A percentile compares a stretch with the other conserved stretches of the same genome.
Evolutionary conservation across 2,888 invertebrate species (phyloP).

Genomic region (Oithona nana): DNA sequence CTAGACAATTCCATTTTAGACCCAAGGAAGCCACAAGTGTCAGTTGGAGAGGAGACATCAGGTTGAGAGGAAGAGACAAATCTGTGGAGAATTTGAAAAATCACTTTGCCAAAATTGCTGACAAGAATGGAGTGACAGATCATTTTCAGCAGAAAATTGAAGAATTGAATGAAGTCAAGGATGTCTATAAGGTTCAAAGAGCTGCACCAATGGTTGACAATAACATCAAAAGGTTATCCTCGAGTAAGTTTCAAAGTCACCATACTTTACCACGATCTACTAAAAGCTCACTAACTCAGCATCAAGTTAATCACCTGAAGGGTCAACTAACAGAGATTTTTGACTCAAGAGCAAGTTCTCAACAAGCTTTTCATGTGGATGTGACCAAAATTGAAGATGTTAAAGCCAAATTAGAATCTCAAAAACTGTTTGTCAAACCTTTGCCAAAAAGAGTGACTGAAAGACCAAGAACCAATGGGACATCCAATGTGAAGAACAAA

Average conservation of each 20-base stretch:
- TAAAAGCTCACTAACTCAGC: background rate
- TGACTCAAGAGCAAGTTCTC: background rate
- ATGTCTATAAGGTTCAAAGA: conserved; percentile 61
- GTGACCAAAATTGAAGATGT: background rate
- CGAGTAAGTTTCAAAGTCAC: background rate
- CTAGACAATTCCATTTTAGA: conserved; percentile 62
- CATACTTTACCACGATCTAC: background rate
- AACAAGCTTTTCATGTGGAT: background rate
- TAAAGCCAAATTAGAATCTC: background rate
- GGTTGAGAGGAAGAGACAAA: conserved; percentile 58
- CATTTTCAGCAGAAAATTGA: background rate
- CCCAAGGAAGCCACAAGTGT: conserved; percentile 44
- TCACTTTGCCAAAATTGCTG: background rate
- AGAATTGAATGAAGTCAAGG: conserved; percentile 29
- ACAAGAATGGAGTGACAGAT: background rate
- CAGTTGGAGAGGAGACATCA: conserved; percentile 42
- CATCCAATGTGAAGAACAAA: background rate
- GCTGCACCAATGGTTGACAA: conserved; percentile 49
- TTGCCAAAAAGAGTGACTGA: background rate
- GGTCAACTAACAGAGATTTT: conserved; percentile 9
- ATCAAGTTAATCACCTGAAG: conserved; percentile 4
- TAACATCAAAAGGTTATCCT: background rate
- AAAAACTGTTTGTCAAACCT: background rate
- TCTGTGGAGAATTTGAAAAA: conserved; percentile 56
- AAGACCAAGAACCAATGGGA: background rate